Percentiles rank a stretch among this genome's conserved stretches.
phyloP scores from a whole-genome alignment of 2,797 vertebrate genomes.

The Scomberomorus guttatus region DNA sequence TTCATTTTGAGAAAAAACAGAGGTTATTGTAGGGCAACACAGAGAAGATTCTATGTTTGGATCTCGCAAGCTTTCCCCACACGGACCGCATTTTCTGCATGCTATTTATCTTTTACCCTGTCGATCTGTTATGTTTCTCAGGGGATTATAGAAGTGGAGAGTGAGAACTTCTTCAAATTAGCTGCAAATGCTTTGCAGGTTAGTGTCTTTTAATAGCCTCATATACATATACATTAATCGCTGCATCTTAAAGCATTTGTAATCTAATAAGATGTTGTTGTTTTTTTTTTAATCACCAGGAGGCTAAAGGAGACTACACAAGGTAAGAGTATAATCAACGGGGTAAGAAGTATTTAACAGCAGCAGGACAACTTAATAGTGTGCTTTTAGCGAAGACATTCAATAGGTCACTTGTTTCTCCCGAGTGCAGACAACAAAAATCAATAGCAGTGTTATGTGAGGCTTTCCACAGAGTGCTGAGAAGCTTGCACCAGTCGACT shows the following conservation, averaged over 20 bases:
- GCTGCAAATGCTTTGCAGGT: constrained; percentile 96
- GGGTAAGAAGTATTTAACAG: constrained; percentile 68
- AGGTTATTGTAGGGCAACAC: constrained; percentile 49
- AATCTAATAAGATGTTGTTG: constrained; percentile 41
- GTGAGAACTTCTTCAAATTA: constrained; percentile 95
- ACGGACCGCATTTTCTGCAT: constrained; percentile 33
- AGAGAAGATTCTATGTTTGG: constrained; percentile 40
- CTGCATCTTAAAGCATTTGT: constrained; percentile 21
- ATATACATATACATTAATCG: constrained; percentile 21
- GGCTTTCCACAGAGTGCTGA: constrained; percentile 59
- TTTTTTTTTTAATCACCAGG: constrained; percentile 84
- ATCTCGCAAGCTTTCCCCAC: constrained; percentile 21
- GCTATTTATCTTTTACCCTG: constrained; percentile 11
- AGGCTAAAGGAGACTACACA: constrained; percentile 94
- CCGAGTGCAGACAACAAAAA: constrained; percentile 65
- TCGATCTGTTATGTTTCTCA: constrained; percentile 71
- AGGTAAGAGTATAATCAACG: constrained; percentile 78
- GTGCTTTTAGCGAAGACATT: constrained; percentile 61
- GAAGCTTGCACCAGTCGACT: constrained; percentile 70
- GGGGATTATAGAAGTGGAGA: constrained; percentile 96
- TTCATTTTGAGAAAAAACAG: constrained; percentile 47
- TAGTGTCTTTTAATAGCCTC: constrained; percentile 59
- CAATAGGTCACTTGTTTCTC: constrained; percentile 74
- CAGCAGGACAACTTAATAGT: constrained; percentile 63
- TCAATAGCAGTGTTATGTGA: constrained; percentile 75